Percentiles rank a stretch among this genome's conserved stretches.
Evolutionary conservation across 53 echinoderm and acorn worm species (phyloP).

Genomic region (Crossaster papposus): DNA sequence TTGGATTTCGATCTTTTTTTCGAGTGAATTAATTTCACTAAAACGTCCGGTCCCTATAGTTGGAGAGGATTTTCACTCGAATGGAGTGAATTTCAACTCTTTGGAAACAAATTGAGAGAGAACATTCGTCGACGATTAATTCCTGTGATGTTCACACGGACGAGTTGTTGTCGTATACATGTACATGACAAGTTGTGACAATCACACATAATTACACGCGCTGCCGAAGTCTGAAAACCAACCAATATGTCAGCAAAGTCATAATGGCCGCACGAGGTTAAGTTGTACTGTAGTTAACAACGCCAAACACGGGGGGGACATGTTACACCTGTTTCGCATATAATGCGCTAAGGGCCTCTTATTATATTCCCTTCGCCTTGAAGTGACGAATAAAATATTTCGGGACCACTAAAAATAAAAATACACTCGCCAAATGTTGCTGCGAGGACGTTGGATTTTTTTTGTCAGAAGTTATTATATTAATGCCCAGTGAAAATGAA

Average conservation of each 20-base stretch:
- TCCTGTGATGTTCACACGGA: neutral
- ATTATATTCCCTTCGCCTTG: conserved; percentile 21
- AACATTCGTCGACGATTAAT: neutral
- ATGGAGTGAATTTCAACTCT: too few species aligned
- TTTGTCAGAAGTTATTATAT: neutral
- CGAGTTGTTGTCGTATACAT: neutral
- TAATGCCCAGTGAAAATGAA: neutral
- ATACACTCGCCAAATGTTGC: conserved; percentile 2
- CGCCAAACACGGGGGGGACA: neutral
- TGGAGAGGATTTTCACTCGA: too few species aligned
- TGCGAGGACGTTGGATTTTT: neutral
- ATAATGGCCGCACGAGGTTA: neutral
- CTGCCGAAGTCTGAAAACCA: neutral
- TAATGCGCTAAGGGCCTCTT: neutral
- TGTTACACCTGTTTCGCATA: conserved; percentile 39
- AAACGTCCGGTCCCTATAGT: too few species aligned
- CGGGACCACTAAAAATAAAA: conserved; percentile 31
- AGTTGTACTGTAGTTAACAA: neutral
- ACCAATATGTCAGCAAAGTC: conserved; percentile 15
- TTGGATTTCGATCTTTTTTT: too few species aligned
- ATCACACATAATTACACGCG: neutral
- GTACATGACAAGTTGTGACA: neutral
- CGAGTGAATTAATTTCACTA: too few species aligned
- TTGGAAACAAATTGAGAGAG: neutral
- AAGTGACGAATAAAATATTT: conserved; percentile 57